Evolutionary conservation across 2,113 vertebrate species (phyloP).

Genomic region (Phodopus roborovskii): DNA sequence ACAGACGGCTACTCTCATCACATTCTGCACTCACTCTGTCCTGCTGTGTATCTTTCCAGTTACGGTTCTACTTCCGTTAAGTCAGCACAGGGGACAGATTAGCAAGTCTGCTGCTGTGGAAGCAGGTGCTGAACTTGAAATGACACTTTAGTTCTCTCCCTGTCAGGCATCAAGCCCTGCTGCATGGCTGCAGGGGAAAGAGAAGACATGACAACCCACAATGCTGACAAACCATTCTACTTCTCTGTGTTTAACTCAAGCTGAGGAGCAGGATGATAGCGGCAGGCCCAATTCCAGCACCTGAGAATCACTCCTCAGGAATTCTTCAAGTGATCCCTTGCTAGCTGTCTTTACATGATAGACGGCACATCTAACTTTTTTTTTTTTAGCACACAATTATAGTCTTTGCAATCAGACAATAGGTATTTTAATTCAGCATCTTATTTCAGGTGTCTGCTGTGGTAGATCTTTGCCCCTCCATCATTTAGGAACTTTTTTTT

Average conservation of each 20-base stretch:
- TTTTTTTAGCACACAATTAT: not conserved
- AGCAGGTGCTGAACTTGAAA: constrained; percentile 13
- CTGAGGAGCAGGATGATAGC: not conserved
- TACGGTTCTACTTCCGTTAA: not conserved
- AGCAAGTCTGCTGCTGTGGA: not conserved
- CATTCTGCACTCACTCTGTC: not conserved
- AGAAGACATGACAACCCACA: not conserved
- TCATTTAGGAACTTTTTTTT: not conserved
- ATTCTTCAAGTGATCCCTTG: not conserved
- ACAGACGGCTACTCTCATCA: not conserved
- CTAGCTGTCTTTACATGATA: not conserved
- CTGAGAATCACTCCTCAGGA: not conserved
- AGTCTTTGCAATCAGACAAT: not conserved
- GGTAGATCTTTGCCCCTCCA: not conserved
- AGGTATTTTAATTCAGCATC: not conserved
- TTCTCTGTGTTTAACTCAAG: not conserved
- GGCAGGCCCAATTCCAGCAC: not conserved
- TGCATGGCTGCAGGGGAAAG: not conserved
- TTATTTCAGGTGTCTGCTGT: not conserved
- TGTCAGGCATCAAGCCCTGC: not conserved
- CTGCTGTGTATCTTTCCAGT: not conserved
- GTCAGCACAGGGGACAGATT: constrained; percentile 6
- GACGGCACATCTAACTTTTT: not conserved
- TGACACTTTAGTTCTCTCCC: not conserved
- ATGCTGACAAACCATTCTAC: not conserved